Evolutionary conservation across 2,797 vertebrate species (phyloP), one percentile per base, ranked within the genome.

Genomic region (Melanotaenia parkinsoni): DNA sequence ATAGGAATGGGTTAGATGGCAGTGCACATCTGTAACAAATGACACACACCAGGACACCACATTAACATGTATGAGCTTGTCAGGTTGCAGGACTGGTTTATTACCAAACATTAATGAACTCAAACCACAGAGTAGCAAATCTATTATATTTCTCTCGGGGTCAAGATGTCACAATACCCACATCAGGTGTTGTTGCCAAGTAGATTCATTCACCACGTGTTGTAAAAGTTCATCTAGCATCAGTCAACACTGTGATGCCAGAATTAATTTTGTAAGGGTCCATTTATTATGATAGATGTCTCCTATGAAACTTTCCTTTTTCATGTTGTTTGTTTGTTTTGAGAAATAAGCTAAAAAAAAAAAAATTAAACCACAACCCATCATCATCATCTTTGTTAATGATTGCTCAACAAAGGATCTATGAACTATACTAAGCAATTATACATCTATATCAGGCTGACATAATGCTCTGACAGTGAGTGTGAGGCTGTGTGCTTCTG

Each of bases 401-500:
- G 14, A 22, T 43, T 30, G 50, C 7, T 0, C 16, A 67, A 40
- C 20, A 57, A 2, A 50, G 24, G 50, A 43, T 26, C 5, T 20
- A 14, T 4, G 59, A 65, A 26, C 26, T 11, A 16, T 28, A 20
- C 0, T 50, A 70, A 20, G 58, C 33, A 53, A 47, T 4, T 2
- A 38, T 56, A 67, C 47, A 50, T 63, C 53, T 22, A 40, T 3
- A 20, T 22, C 5, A 18, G 30, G 59, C 11, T 57, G 30, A 22
- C 22, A 18, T 33, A 33, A 54, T 28, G 30, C 38, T 30, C 43
- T 66, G 53, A 59, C 22, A 43, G 26, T 8, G n/a, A 73, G 58
- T 56, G n/a, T 6, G n/a, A 60, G 32, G 30, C 59, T 24, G 22
- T 59, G 40, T 51, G 57, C 58, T 45, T 71, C 67, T 70, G 69